Evolutionary conservation across 2,888 invertebrate species (phyloP), one percentile per base, ranked within the genome.

Genomic region (Coelinius sp.): DNA sequence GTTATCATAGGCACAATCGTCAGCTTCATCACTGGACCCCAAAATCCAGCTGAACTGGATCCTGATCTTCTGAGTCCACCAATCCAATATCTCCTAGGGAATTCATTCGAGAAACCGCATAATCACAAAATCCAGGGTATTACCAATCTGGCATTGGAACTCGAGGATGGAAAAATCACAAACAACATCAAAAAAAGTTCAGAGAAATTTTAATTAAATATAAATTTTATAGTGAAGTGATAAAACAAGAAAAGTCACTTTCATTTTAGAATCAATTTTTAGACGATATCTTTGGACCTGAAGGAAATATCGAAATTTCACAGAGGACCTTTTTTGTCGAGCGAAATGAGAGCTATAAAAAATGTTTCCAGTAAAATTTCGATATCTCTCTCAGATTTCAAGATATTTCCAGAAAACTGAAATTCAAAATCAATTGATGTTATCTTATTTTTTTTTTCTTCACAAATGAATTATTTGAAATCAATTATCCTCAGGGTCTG

Each of bases 1-100:
- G 88, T 96, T 24, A 81, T 94, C 10, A 88, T 94, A 10, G 97
- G 97, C 0, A 88, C 94, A 52, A 68, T 92, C 1, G 92, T 93
- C 41, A 96, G 96, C n/a, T 89, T 92, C 25, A 79, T 91, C 20
- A 93, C 93, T 0, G 92, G 92, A 0, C 86, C 89, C 46, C 91
- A 91, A 53, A 89, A 93, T 80, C 92, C 92, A 0, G 88, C 90
- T 0, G 89, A 90, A 12, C 89, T 94, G 0, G 91, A 94, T 75
- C 90, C 91, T n/a, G 91, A 92, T 78, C 88, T 94, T 5, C 88
- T 94, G 65, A 92, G 93, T 68, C 94, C 94, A 8, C 92, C 93
- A 0, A 84, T 93, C n/a, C 88, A 90, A 49, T 84, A 87, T 5
- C 84, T 92, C n/a, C 86, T 92, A 4, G 77, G 78, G 1, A 63